Conservation (phyloP, 2,113 vertebrate species). For the Hystrix cristata region DNA sequence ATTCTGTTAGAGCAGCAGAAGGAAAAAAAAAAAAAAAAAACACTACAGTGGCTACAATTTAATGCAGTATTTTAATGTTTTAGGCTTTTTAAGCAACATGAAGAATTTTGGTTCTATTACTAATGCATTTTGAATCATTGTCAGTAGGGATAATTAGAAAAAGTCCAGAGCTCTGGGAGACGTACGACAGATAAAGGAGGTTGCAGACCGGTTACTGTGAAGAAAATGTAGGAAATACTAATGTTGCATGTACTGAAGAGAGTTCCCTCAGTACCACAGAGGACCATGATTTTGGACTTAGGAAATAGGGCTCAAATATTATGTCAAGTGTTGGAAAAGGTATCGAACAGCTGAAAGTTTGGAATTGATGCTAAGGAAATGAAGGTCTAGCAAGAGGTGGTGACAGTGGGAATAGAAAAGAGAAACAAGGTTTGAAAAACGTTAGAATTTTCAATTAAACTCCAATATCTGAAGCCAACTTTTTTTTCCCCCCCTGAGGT, state of each 20-base stretch:
- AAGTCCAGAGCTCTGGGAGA: not conserved
- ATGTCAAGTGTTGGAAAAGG: not conserved
- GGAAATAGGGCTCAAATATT: not conserved
- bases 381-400: not conserved
- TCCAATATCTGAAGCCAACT: no score
- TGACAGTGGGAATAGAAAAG: not conserved
- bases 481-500: not conserved
- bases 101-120: constrained; percentile 7
- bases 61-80: not conserved
- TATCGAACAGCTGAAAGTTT: not conserved
- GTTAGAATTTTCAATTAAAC: not conserved
- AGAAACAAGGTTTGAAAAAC: not conserved
- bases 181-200: not conserved
- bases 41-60: not conserved
- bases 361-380: not conserved
- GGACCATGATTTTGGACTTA: not conserved
- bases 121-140: not conserved
- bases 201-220: not conserved
- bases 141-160: not conserved
- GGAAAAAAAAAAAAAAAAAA: not conserved
- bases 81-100: not conserved
- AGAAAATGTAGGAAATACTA: constrained; percentile 35
- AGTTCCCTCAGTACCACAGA: not conserved
- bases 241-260: not conserved
- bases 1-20: not conserved